phyloP scores from a whole-genome alignment of 2,797 vertebrate genomes.

The Danio tinwini region DNA sequence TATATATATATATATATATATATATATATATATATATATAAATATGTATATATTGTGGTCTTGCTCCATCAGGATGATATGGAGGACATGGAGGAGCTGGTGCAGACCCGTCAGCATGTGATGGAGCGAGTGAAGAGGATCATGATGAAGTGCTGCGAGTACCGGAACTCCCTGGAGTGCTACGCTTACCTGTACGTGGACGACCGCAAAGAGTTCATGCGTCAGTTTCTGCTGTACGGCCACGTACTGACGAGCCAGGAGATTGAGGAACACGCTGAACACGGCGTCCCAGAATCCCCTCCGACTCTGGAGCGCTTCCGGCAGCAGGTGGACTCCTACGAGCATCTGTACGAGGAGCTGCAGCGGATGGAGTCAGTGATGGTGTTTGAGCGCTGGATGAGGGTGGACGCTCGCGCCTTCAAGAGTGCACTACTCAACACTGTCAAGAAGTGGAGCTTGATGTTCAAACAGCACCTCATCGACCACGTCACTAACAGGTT shows the following conservation, averaged over 20 bases:
- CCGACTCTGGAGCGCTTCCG: slow-evolving; percentile 82
- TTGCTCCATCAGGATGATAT: slow-evolving; percentile 80
- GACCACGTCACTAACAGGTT: slow-evolving; percentile 90
- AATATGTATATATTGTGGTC: too few species aligned
- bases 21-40: too few species aligned
- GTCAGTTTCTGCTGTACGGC: slow-evolving; percentile 84
- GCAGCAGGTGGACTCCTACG: slow-evolving; percentile 87
- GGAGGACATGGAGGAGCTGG: slow-evolving; percentile 83
- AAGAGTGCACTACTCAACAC: slow-evolving; percentile 86
- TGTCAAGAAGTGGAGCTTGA: slow-evolving; percentile 91
- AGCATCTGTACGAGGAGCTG: slow-evolving; percentile 86
- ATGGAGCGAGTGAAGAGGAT: slow-evolving; percentile 74
- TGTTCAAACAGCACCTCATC: slow-evolving; percentile 94
- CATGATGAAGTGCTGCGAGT: slow-evolving; percentile 73
- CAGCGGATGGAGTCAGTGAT: slow-evolving; percentile 75
- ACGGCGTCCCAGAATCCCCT: slow-evolving; percentile 74
- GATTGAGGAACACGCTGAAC: slow-evolving; percentile 71
- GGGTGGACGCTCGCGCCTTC: slow-evolving; percentile 82
- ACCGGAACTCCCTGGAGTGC: slow-evolving; percentile 76
- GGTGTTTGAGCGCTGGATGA: slow-evolving; percentile 88
- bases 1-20: too few species aligned
- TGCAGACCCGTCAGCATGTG: slow-evolving; percentile 74
- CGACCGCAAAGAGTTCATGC: slow-evolving; percentile 84
- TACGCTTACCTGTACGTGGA: slow-evolving; percentile 87
- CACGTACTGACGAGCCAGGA: slow-evolving; percentile 78